These are phyloP conservation scores for Perca fluviatilis DNA, from an alignment of 2,113 vertebrate genomes.

Conservation along the genomic window DNA sequence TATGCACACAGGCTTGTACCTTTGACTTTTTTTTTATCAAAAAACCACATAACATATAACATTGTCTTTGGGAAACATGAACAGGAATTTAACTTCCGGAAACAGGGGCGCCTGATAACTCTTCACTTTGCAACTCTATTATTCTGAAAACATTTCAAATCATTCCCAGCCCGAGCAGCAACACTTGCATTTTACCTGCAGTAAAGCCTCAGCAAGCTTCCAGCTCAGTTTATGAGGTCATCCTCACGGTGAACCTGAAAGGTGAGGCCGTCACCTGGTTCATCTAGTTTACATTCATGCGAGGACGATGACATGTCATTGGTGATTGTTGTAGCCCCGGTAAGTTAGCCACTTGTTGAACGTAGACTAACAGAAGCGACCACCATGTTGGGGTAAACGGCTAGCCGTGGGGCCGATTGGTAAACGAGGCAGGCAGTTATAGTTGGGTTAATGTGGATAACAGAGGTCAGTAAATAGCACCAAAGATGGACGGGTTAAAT, in stretches of 20 bases:
- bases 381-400: neutral
- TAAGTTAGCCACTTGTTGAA: constrained; percentile 72
- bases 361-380: constrained; percentile 16
- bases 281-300: constrained; percentile 25
- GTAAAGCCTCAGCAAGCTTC: constrained; percentile 7
- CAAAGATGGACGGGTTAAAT: constrained; percentile 7
- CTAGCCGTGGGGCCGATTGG: neutral
- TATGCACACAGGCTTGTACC: neutral
- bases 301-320: neutral
- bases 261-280: constrained; percentile 38
- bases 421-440: neutral
- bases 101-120: neutral
- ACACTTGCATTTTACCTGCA: neutral
- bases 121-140: neutral
- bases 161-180: neutral
- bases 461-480: constrained; percentile 2
- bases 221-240: constrained; percentile 1
- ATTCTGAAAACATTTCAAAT: neutral
- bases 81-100: neutral
- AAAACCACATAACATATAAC: neutral
- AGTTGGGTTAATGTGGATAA: constrained; percentile 26
- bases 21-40: neutral
- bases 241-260: constrained; percentile 9
- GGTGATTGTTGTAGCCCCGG: neutral
- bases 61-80: neutral